Base-by-base conservation (phyloP, 2,113 vertebrate species). In the Aegotheles bennettii region DNA sequence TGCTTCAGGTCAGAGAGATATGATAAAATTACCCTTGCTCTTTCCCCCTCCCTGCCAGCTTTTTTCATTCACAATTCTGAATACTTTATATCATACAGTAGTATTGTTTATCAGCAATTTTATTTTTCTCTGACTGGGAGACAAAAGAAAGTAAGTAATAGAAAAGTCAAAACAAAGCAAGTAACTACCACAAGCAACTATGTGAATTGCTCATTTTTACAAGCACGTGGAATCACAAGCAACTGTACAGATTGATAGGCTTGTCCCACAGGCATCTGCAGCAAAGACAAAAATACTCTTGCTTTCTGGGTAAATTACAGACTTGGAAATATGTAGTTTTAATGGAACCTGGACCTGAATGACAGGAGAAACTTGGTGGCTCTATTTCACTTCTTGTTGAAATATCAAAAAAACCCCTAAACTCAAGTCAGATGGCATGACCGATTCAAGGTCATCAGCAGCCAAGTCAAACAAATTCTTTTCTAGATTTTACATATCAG, bases 51-150 rank as follows among this genome's bases (percentile, higher is more conserved):
- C 35, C 36, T 81, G 36, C n/a, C 60, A 15, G 3, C 76, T 95
- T 87, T 47, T 88, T 90, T 90, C 87, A 90, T 86, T 93, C 85
- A 63, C 87, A 42, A 13, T 54, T 94, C 47, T 14, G 3, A 80
- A 70, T 43, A 67, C 4, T 80, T 93, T 31, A 20, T 85, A 59
- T 40, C 35, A 38, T 56, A 54, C 13, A 36, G 45, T 70, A 68
- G 45, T 65, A 69, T 63, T 64, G 51, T 88, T 96, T 96, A 96
- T 96, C 86, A 93, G 61, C 33, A 81, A 61, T 59, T 92, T 81
- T 84, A 50, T 76, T 95, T 95, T 90, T 91, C 75, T 88, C 48
- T 88, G 35, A 70, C 56, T 90, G 78, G 18, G 28, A 84, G 83
- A 86, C 50, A 67, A 86, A 94, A 84, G 43, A 68, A 85, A 92